A percentile compares a stretch with the other conserved stretches of the same genome.
phyloP scores from a whole-genome alignment of 2,888 invertebrate species.

The Zonitis immaculata region DNA sequence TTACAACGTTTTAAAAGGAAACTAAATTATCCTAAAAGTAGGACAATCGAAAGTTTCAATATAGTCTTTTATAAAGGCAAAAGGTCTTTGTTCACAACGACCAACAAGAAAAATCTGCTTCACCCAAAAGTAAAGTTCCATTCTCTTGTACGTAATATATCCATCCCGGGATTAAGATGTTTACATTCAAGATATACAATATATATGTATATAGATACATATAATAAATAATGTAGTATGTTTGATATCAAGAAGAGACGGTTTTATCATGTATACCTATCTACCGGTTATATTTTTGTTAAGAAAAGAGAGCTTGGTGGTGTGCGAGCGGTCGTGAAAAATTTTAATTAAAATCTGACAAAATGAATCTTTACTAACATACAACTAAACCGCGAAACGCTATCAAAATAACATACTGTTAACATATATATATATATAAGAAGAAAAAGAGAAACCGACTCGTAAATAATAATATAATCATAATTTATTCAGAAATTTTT shows the following conservation, averaged over 20 bases:
- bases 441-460: too few relatives aligned
- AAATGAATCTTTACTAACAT: not conserved
- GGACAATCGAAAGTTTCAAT: not conserved
- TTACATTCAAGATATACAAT: not conserved
- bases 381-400: too few relatives aligned
- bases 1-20: too few relatives aligned
- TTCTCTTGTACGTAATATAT: too few relatives aligned
- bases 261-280: too few relatives aligned
- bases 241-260: not conserved
- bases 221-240: not conserved
- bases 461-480: too few relatives aligned
- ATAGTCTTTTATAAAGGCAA: not conserved
- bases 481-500: too few relatives aligned
- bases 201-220: not conserved
- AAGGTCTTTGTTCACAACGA: not conserved
- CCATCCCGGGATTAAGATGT: not conserved
- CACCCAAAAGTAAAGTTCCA: not conserved
- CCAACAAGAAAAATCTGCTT: not conserved
- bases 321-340: not conserved
- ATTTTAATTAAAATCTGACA: not conserved
- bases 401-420: too few relatives aligned
- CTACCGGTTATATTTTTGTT: too few relatives aligned
- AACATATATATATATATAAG: too few relatives aligned
- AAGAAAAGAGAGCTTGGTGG: too few relatives aligned
- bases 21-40: too few relatives aligned